phyloP scores from a whole-genome alignment of 2,113 vertebrate genomes.

The Rhabdomys dilectus region DNA sequence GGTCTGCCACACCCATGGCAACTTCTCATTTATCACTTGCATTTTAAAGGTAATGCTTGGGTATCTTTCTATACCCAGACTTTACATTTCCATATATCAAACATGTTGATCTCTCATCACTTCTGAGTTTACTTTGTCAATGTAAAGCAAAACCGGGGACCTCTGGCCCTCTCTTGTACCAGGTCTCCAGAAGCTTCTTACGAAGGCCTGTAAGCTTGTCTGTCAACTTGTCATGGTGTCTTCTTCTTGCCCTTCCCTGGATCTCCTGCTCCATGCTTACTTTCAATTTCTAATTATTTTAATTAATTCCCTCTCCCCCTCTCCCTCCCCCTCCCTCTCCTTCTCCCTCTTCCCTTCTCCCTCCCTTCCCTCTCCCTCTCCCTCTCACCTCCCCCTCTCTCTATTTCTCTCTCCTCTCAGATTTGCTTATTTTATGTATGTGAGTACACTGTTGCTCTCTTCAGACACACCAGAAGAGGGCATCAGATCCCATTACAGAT shows the following conservation, averaged over 20 bases:
- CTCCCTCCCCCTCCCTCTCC: no score
- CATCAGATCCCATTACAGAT: no score
- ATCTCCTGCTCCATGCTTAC: neutral
- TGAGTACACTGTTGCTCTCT: no score
- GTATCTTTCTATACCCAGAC: neutral
- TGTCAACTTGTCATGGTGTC: neutral
- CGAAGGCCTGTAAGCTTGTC: neutral
- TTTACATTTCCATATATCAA: neutral
- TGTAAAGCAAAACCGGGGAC: neutral
- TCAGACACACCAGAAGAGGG: no score
- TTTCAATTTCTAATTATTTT: neutral
- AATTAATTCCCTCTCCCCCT: no score
- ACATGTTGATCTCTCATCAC: neutral
- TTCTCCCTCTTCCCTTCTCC: no score
- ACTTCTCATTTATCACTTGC: neutral
- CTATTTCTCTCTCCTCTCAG: no score
- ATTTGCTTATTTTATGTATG: no score
- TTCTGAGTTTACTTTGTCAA: neutral
- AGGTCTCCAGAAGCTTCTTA: slow-evolving; percentile 39
- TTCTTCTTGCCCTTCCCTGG: neutral
- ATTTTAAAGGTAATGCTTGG: slow-evolving; percentile 16
- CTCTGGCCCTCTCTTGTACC: neutral
- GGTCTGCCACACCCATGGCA: neutral
- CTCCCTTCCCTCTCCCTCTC: no score
- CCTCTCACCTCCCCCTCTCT: no score